Base-by-base conservation (phyloP, 1,140 invertebrate genomes). In the Tetramorium alpestre region DNA sequence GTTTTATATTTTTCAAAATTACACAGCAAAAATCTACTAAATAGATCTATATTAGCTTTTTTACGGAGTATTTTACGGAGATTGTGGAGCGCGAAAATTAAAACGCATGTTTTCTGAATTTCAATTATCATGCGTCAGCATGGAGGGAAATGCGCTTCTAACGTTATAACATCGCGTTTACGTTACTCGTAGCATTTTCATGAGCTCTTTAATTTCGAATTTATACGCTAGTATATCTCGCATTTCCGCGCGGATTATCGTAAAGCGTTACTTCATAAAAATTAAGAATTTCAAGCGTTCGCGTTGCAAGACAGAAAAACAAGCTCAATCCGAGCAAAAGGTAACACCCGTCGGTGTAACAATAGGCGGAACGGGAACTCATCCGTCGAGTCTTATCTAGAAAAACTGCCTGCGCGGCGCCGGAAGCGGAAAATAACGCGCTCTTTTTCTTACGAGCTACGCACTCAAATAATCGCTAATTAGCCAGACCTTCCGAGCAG, bases 361-460 rank as follows among this genome's bases (percentile, higher is more conserved):
- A 84, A 84, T 84, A 75, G 69, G 69, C 80, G 80, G 80, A 84
- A 84, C 80, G 80, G 80, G 80, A 84, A 84, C 80, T 84, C 80
- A 75, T 84, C 80, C 80, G 80, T 84, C 80, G 80, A 75, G 80
- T 44, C 69, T 84, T 84, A 84, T 84, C 80, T 84, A 84, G 54
- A 73, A 84, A 84, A 84, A 84, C 16, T 8, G 47, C n/a, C 16
- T 33, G 41, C 16, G 3, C 38, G 13, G 13, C 56, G 25, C 69
- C 80, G 80, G 80, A 84, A 84, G 80, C 69, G 80, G 80, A 75
- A 84, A 84, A 84, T 84, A 75, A 28, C 5, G 54, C 16, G 80
- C 38, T 84, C 54, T 75, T 41, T 84, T 75, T 84, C 69, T 73
- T 84, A 62, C 38, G 28, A 51, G 16, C 51, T 28, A 28, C 38